Percentiles rank a stretch among this genome's conserved stretches.
Conservation (phyloP, 2,113 vertebrate species). For the Sula dactylatra region DNA sequence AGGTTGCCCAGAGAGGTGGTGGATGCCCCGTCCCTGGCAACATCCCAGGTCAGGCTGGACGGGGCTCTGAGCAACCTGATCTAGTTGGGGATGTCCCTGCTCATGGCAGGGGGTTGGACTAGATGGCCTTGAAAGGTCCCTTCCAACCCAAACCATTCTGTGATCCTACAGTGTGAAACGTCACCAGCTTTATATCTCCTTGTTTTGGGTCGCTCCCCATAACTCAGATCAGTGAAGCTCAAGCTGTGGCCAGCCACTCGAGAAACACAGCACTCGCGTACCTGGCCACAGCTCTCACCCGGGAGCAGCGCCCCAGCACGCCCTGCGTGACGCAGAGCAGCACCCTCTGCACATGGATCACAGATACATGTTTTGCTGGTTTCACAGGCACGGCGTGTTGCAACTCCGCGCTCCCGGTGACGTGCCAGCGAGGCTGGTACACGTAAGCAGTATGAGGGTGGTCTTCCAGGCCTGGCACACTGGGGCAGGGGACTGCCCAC, state of each 20-base stretch:
- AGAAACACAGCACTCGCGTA: fast-evolving
- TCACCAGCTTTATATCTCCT: fast-evolving
- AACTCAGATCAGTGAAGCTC: background rate
- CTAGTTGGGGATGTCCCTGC: background rate
- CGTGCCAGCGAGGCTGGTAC: fast-evolving
- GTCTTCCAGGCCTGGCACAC: background rate
- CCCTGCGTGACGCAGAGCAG: fast-evolving
- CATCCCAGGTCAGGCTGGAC: fast-evolving
- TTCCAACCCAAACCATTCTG: fast-evolving
- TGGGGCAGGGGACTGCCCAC: background rate
- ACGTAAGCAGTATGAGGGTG: fast-evolving
- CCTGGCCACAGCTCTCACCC: background rate
- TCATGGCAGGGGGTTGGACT: fast-evolving
- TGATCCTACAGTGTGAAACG: fast-evolving
- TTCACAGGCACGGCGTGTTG: background rate
- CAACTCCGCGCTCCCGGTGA: fast-evolving
- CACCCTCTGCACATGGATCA: fast-evolving
- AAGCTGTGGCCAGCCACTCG: background rate
- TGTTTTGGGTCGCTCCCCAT: background rate
- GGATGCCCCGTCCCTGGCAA: background rate
- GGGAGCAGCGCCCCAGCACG: background rate
- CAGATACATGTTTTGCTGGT: background rate
- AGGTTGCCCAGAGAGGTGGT: no score
- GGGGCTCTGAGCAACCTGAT: background rate
- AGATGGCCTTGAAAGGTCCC: fast-evolving